Percentiles rank a stretch among this genome's conserved stretches.
Evolutionary conservation across 2,888 invertebrate genomes (phyloP).

Genomic region (Trachelus iudaicus): DNA sequence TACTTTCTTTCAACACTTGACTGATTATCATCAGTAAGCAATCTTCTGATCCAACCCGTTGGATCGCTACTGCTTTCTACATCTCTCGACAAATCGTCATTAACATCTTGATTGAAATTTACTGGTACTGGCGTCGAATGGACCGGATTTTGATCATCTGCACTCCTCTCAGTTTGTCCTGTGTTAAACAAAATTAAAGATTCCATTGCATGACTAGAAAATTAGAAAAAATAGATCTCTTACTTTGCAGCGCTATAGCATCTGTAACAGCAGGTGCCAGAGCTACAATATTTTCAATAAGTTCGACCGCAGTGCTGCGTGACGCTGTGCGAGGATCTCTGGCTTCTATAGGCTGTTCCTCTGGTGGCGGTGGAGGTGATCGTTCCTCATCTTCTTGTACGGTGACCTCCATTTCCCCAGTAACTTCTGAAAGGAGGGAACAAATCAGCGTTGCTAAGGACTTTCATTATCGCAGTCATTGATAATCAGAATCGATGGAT

Average conservation of each 20-base stretch:
- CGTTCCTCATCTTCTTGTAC: slow-evolving; percentile 59
- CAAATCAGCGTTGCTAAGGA: neutral
- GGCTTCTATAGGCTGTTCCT: slow-evolving; percentile 26
- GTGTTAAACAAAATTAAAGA: slow-evolving; percentile 3
- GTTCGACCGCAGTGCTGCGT: slow-evolving; percentile 53
- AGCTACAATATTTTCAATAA: slow-evolving; percentile 64
- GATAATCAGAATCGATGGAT: neutral
- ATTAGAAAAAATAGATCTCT: slow-evolving; percentile 13
- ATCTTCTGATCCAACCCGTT: slow-evolving; percentile 52
- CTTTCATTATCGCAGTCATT: neutral
- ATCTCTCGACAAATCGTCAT: slow-evolving; percentile 46
- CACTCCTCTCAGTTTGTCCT: slow-evolving; percentile 36
- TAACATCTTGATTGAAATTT: slow-evolving; percentile 46
- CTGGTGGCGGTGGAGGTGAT: slow-evolving; percentile 46
- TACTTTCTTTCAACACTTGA: slow-evolving; percentile 49
- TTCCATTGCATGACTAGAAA: slow-evolving; percentile 16
- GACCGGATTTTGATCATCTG: slow-evolving; percentile 20
- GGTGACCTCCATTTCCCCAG: slow-evolving; percentile 62
- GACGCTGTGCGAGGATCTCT: slow-evolving; percentile 48
- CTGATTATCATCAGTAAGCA: slow-evolving; percentile 51
- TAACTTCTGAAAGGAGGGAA: slow-evolving; percentile 41
- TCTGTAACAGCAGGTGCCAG: slow-evolving; percentile 35
- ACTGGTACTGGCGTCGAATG: slow-evolving; percentile 38
- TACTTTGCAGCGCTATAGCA: slow-evolving; percentile 48
- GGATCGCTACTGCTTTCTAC: slow-evolving; percentile 38